Evolutionary conservation across 2,888 invertebrate species (phyloP), one percentile per base, ranked within the genome.

Genomic region (Ichneumon xanthorius): DNA sequence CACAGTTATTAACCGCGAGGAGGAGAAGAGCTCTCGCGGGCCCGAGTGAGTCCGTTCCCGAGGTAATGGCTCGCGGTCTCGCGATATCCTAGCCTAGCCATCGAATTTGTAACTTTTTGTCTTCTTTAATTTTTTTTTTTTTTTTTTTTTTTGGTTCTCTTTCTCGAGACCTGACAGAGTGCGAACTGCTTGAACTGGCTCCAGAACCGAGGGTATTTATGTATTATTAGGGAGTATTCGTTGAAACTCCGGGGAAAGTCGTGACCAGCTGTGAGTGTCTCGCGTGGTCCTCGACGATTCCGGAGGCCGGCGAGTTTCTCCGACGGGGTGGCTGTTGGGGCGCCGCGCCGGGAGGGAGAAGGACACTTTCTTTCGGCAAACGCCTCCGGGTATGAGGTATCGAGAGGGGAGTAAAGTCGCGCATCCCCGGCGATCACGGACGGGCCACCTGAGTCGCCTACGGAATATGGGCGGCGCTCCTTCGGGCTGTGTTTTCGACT

Each of bases 1-100:
- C 88, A 87, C 87, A 88, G 87, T 88, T 89, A 90, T 89, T 90
- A 90, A 85, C 87, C 45, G 45, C 45, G 45, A 48, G 45, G 16
- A 45, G 45, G 45, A 48, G 45, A 16, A 87, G 84, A 77, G 71
- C 50, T 80, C 82, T 71, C 37, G 70, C 65, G 86, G 78, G 85
- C 73, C 77, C 76, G 73, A 84, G 87, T 40, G 70, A 63, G 80
- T 33, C 78, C 83, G 75, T 80, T 78, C 78, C 50, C 71, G 30
- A 63, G 63, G 80, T 80, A 85, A 87, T 83, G 81, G 84, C 67
- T 81, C 81, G 80, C 70, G 80, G 80, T 81, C 86, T 79, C 86
- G 86, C 84, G 81, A 84, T 84, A 81, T 81, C 76, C 81, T 75
- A 70, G 55, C 81, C 40, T 73, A 53, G 72, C 48, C 86, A 79